Conservation (phyloP, 2,113 vertebrate species). For the Pelusios castaneus region DNA sequence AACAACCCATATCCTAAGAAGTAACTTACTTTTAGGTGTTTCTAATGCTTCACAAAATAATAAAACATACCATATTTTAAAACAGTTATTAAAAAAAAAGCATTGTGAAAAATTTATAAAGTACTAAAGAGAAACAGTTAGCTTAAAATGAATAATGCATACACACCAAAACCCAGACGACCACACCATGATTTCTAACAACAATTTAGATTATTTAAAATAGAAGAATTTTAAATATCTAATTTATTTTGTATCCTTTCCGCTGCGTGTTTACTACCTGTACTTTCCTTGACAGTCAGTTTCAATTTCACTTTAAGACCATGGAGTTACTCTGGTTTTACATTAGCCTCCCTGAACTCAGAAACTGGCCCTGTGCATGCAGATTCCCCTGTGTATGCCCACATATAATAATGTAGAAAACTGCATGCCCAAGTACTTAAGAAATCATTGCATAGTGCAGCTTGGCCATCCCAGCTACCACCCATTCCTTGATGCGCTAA, state of each 20-base stretch:
- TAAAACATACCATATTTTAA: background rate
- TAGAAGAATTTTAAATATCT: background rate
- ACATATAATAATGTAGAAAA: background rate
- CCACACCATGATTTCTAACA: background rate
- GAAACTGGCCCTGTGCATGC: background rate
- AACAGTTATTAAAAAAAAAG: background rate
- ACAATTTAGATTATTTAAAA: background rate
- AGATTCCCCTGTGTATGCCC: background rate
- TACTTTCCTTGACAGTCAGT: background rate
- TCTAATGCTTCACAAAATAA: background rate
- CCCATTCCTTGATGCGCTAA: background rate
- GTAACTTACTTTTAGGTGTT: background rate
- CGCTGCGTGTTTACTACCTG: background rate
- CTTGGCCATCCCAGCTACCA: background rate
- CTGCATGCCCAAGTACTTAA: background rate
- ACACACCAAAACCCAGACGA: background rate
- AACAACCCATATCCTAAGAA: background rate
- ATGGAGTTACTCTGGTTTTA: background rate
- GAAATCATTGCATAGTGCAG: background rate
- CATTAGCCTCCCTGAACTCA: background rate
- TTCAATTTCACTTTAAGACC: background rate
- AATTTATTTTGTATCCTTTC: background rate
- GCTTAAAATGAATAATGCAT: background rate
- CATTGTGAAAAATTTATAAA: background rate
- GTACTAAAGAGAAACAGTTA: background rate